Evolutionary conservation across 2,797 vertebrate species (phyloP).

Genomic region (Gymnodraco acuticeps): DNA sequence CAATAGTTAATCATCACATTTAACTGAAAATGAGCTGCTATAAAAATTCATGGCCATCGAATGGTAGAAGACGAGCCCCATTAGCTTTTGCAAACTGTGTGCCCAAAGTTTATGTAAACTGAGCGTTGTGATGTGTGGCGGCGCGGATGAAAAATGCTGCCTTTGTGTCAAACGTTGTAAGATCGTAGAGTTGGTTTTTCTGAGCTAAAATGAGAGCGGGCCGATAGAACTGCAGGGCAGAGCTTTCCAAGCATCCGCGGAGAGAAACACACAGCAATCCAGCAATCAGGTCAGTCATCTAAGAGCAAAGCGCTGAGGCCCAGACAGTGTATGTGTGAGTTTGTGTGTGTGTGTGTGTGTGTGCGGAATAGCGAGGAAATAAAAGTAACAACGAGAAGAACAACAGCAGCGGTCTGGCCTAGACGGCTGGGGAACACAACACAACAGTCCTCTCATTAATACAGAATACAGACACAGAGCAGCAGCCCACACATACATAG

Average conservation of each 20-base stretch:
- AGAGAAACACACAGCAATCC: constrained; percentile 53
- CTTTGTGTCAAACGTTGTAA: constrained; percentile 39
- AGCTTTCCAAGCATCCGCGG: constrained; percentile 40
- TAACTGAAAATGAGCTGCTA: constrained; percentile 48
- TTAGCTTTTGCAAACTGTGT: constrained; percentile 51
- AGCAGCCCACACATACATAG: constrained; percentile 67
- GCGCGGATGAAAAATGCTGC: constrained; percentile 38
- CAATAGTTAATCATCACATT: constrained; percentile 65
- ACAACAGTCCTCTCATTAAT: constrained; percentile 78
- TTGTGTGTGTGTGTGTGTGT: constrained; percentile 25
- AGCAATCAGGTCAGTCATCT: constrained; percentile 78
- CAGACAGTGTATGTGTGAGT: constrained; percentile 41
- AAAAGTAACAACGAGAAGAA: constrained; percentile 75
- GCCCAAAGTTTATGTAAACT: constrained; percentile 21
- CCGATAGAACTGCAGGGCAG: constrained; percentile 53
- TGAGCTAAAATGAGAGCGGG: constrained; percentile 40
- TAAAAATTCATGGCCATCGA: constrained; percentile 48
- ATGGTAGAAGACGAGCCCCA: constrained; percentile 36
- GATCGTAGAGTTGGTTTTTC: constrained; percentile 47
- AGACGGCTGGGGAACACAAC: constrained; percentile 73
- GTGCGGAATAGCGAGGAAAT: constrained; percentile 54
- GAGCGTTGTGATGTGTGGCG: constrained; percentile 24
- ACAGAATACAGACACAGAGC: constrained; percentile 72
- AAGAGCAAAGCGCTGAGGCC: constrained; percentile 53
- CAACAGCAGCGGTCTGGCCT: constrained; percentile 75